A percentile compares a stretch with the other conserved stretches of the same genome.
phyloP scores from a whole-genome alignment of 2,113 vertebrate genomes.

The Neomonachus schauinslandi region DNA sequence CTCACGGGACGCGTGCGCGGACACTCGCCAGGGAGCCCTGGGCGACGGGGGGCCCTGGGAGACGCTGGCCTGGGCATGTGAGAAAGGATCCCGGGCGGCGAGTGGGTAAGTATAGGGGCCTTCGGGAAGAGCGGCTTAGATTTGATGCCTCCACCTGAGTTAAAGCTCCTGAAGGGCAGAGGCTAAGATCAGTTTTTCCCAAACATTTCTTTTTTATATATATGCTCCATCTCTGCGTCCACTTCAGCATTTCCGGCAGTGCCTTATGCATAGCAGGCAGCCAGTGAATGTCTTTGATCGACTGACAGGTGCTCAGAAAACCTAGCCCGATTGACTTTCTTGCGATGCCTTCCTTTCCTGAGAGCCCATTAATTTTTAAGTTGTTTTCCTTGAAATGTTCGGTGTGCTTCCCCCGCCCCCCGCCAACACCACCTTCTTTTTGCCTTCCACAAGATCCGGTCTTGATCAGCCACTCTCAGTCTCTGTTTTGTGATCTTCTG shows the following conservation, averaged over 20 bases:
- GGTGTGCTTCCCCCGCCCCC: background rate
- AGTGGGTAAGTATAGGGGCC: background rate
- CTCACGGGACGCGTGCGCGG: rapidly evolving
- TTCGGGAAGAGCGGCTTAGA: background rate
- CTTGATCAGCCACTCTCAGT: background rate
- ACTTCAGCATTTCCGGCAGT: background rate
- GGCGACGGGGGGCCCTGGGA: background rate
- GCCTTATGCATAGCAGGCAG: background rate
- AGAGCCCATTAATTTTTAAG: slow-evolving; percentile 48
- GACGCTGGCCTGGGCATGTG: background rate
- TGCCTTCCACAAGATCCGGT: background rate
- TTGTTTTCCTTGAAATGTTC: slow-evolving; percentile 16
- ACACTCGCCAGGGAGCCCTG: background rate
- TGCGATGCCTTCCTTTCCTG: slow-evolving; percentile 12
- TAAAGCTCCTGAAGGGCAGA: background rate
- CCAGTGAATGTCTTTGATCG: background rate
- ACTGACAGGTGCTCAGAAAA: slow-evolving; percentile 35
- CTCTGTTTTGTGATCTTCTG: background rate
- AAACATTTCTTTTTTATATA: background rate
- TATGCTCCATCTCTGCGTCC: background rate
- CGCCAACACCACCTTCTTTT: background rate
- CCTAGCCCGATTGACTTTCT: background rate
- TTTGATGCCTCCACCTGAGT: background rate
- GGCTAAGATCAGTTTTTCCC: background rate
- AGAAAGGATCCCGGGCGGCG: background rate